A percentile compares a stretch with the other conserved stretches of the same genome.
phyloP scores from a whole-genome alignment of 2,888 invertebrate genomes.

The Subacronicta megacephala region DNA sequence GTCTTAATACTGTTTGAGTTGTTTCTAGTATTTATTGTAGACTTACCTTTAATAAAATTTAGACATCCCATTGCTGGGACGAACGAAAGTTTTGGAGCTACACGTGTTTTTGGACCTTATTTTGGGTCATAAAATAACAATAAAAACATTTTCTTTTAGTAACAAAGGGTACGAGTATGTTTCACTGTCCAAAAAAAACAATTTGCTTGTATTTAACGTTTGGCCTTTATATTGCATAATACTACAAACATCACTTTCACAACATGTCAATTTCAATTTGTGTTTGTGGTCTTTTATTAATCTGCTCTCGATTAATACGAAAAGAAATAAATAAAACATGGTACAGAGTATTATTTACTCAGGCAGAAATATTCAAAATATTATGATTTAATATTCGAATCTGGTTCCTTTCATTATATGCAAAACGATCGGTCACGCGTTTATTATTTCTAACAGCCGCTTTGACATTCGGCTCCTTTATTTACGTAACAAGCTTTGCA shows the following conservation, averaged over 20 bases:
- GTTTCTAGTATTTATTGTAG: slow-evolving; percentile 38
- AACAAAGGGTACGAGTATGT: too few species aligned
- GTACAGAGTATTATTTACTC: slow-evolving; percentile 40
- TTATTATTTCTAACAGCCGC: slow-evolving; percentile 70
- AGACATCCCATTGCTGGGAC: slow-evolving; percentile 4
- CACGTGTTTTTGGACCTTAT: background rate
- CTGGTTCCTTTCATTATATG: slow-evolving; percentile 66
- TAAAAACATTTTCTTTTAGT: too few species aligned
- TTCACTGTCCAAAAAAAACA: background rate
- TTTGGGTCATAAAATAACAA: background rate
- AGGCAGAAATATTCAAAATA: slow-evolving; percentile 44
- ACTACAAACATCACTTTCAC: background rate
- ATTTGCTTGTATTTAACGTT: too few species aligned
- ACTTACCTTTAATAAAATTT: too few species aligned
- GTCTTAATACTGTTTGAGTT: slow-evolving; percentile 40
- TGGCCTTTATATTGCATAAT: background rate
- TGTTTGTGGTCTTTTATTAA: slow-evolving; percentile 10
- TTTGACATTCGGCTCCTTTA: slow-evolving; percentile 72
- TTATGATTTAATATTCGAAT: slow-evolving; percentile 60
- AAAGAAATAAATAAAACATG: slow-evolving; percentile 31
- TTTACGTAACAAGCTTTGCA: slow-evolving; percentile 68
- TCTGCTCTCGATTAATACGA: slow-evolving; percentile 21
- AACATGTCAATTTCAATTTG: slow-evolving; percentile 3
- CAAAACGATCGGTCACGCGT: slow-evolving; percentile 68
- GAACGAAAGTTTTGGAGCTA: background rate